Evolutionary conservation across 92 coral and sea anemone genomes (phyloP), one percentile per base, ranked within the genome.

Genomic region (Hydrozoanthus gracilis): DNA sequence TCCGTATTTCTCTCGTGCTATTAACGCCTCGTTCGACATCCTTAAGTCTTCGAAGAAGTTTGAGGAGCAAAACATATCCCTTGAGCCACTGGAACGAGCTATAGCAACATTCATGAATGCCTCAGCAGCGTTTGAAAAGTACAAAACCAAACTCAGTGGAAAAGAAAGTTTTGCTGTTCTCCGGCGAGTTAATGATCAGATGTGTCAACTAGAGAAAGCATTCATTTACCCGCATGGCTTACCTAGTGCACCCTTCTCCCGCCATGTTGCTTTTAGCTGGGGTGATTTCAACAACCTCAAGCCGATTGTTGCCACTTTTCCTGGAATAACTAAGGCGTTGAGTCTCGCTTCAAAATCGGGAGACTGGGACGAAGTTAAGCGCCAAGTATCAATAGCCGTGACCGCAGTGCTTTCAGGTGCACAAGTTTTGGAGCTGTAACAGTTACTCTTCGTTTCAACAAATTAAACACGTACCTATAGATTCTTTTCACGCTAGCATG

Each of bases 181-280:
- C 78, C 98, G 98, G 76, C 88, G 86, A 77, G 50, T 94, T 56
- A 96, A 96, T 84, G 99, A 96, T 27, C 95, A 96, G 88, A 90
- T 93, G 88, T 90, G 88, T 44, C 89, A 89, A 45, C 87, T 96
- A 35, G 99, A 96, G 64, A 95, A 93, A 68, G 98, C 97, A 27
- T 96, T 96, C 71, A 92, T 93, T 49, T 83, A 93, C 68, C 88
- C 99, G 1, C 79, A 86, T 20, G 99, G 98, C 72, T 88, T 96
- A 82, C 95, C 96, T 45, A 98, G 99, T 46, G 89, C 79, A 58
- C 92, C 89, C 8, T 90, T 86, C 61, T 89, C 86, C 67, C 89
- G 99, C 15, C 99, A 96, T 84, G 93, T 95, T 76, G 93, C 95
- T 0, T 96, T 96, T 58, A 91, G 93, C 74, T 94, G 61, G 73